A percentile compares a stretch with the other conserved stretches of the same genome.
phyloP scores from a whole-genome alignment of 2,113 vertebrate species.

The Perccottus glenii region DNA sequence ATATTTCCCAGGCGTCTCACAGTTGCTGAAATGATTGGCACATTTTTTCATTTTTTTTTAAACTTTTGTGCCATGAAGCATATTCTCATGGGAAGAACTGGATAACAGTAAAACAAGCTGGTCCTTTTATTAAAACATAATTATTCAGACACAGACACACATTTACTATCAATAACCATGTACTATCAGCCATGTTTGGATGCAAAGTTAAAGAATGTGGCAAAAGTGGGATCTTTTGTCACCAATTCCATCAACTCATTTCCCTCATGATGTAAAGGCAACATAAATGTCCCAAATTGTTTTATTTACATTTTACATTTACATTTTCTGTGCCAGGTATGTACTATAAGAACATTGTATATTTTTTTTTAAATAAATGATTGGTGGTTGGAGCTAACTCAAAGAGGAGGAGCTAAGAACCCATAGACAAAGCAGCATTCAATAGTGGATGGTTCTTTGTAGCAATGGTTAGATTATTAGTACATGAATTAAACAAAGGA shows the following conservation, averaged over 20 bases:
- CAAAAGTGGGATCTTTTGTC: too few relatives aligned
- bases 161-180: too few relatives aligned
- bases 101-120: conserved; percentile 17
- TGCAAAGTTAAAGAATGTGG: too few relatives aligned
- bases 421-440: not conserved
- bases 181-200: too few relatives aligned
- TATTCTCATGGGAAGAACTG: conserved; percentile 26
- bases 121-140: conserved; percentile 5
- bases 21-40: conserved; percentile 39
- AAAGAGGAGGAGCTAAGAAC: not conserved
- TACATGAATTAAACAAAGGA: not conserved
- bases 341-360: too few relatives aligned
- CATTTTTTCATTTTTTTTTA: conserved; percentile 28
- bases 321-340: too few relatives aligned
- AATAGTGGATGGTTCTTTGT: not conserved
- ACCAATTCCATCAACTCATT: too few relatives aligned
- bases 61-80: conserved; percentile 42
- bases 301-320: too few relatives aligned
- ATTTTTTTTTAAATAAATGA: not conserved
- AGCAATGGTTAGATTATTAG: not conserved
- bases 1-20: conserved; percentile 41
- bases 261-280: too few relatives aligned
- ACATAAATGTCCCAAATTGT: too few relatives aligned
- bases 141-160: too few relatives aligned
- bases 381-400: not conserved